Conservation (phyloP, 2,888 invertebrate species). For the Ophion slaviceki region DNA sequence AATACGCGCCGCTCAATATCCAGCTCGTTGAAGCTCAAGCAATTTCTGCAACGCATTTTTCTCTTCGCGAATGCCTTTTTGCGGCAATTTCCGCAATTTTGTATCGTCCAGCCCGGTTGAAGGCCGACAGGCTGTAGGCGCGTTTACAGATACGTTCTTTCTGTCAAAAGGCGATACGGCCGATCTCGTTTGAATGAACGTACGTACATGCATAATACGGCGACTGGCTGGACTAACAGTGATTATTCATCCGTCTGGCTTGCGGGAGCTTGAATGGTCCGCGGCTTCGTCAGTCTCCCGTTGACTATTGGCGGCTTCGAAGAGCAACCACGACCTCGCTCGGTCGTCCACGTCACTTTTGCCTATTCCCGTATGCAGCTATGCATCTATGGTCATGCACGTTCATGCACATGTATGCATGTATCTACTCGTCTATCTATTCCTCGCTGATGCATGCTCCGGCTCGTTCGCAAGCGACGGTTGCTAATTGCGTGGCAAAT, state of each 20-base stretch:
- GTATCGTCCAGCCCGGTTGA: too few relatives aligned
- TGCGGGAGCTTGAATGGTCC: conserved; percentile 33
- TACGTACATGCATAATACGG: conserved; percentile 10
- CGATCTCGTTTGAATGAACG: conserved; percentile 15
- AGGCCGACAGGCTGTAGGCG: neutral
- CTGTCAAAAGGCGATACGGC: neutral
- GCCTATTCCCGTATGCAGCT: conserved; percentile 5
- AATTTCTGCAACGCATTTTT: too few relatives aligned
- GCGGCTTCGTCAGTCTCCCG: conserved; percentile 41
- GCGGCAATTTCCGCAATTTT: too few relatives aligned
- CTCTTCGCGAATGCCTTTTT: too few relatives aligned
- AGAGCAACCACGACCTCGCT: conserved; percentile 34
- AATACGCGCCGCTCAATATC: too few relatives aligned
- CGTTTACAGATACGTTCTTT: conserved; percentile 1
- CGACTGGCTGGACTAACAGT: conserved; percentile 32
- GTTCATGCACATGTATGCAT: neutral
- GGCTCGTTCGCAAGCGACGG: conserved; percentile 57
- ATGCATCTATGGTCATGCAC: neutral
- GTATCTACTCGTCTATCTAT: conserved; percentile 43
- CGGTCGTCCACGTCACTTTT: conserved; percentile 30
- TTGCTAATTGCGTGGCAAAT: conserved; percentile 67
- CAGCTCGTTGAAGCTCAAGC: too few relatives aligned
- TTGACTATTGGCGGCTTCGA: conserved; percentile 44
- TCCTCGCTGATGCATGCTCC: conserved; percentile 56
- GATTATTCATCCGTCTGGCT: conserved; percentile 55